Percentiles rank a stretch among this genome's conserved stretches.
phyloP scores from a whole-genome alignment of 2,797 vertebrate genomes.

The Muscicapa comitata region DNA sequence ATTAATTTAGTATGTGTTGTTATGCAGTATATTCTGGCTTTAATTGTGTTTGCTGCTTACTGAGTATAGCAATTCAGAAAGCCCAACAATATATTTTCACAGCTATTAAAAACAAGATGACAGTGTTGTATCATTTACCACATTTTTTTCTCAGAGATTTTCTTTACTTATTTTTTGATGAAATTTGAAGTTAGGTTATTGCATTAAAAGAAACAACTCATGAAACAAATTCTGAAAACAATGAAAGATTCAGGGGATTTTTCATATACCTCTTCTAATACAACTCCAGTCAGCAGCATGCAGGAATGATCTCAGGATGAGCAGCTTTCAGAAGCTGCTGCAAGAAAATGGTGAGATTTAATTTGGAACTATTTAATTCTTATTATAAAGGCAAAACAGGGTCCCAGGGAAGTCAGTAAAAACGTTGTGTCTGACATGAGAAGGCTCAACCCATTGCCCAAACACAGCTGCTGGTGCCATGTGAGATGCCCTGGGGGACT shows the following conservation, averaged over 20 bases:
- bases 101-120: background rate
- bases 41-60: conserved; percentile 38
- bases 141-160: background rate
- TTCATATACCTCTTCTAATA: background rate
- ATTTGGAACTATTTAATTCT: background rate
- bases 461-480: background rate
- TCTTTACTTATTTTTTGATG: background rate
- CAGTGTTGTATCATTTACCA: background rate
- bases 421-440: background rate
- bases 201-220: background rate
- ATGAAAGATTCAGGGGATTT: background rate
- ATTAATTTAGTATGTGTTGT: conserved; percentile 37
- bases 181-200: background rate
- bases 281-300: background rate
- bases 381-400: background rate
- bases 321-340: background rate
- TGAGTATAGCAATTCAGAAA: background rate
- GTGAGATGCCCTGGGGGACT: background rate
- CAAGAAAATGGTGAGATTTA: background rate
- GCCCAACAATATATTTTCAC: background rate
- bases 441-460: background rate
- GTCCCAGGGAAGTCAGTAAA: background rate
- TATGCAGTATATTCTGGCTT: conserved; percentile 16
- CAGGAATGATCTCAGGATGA: background rate
- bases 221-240: background rate